Evolutionary conservation across 2,797 vertebrate species (phyloP).

Genomic region (Anguilla anguilla): DNA sequence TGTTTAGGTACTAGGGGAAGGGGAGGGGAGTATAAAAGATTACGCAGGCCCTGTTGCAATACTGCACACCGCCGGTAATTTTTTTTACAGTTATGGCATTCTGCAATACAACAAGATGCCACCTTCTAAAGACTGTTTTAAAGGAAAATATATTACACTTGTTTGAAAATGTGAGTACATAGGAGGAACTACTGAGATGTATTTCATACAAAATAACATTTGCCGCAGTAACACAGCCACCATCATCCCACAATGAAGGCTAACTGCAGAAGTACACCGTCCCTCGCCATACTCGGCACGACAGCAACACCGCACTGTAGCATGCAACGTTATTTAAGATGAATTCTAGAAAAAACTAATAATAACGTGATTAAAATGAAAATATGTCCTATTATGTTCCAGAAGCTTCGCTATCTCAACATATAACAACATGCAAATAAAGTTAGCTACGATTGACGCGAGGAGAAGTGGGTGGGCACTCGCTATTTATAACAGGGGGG

Average conservation of each 20-base stretch:
- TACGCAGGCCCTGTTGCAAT: neutral
- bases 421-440: slow-evolving; percentile 33
- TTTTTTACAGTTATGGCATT: neutral
- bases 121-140: too few species aligned
- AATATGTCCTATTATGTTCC: neutral
- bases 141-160: neutral
- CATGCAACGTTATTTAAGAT: neutral
- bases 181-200: neutral
- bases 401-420: slow-evolving; percentile 16
- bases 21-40: neutral
- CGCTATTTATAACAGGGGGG: slow-evolving; percentile 57
- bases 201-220: slow-evolving; percentile 5
- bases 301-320: neutral
- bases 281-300: slow-evolving; percentile 7
- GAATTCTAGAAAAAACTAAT: neutral
- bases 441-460: slow-evolving; percentile 32
- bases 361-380: neutral
- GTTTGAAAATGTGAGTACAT: neutral
- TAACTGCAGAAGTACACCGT: neutral
- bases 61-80: neutral
- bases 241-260: neutral
- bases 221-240: slow-evolving; percentile 24
- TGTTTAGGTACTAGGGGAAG: neutral
- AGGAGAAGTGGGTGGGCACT: slow-evolving; percentile 44
- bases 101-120: neutral